Base-by-base conservation (phyloP, 2,888 invertebrate genomes). In the Boloria euphrosyne region DNA sequence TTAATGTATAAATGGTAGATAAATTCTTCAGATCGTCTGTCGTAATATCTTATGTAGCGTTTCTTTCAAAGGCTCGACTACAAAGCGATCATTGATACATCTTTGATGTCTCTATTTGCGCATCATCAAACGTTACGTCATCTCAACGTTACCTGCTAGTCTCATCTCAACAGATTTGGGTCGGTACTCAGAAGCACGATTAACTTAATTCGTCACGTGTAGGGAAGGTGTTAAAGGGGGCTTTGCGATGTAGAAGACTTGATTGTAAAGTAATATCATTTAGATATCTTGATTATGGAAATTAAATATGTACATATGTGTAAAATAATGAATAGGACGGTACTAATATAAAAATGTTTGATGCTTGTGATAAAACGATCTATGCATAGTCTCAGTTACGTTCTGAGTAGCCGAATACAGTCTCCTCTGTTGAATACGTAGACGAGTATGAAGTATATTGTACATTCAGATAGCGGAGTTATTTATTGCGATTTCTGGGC, bases 401-500 rank as follows among this genome's bases (percentile, higher is more conserved):
- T 38, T 38, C 31, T 7, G 7, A 38, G 7, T 38, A 38, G 31
- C 7, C 31, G 7, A 38, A 38, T 1, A 10, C 31, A 38, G 31
- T 31, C 31, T 7, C 7, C 10, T 38, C 31, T 38, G 31, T 38
- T 38, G 7, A 31, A 10, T 38, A 38, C 31, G 7, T 38, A 38
- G 31, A 38, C 2, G 31, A 38, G 31, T 10, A 38, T 38, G 7
- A 7, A 38, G 31, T 38, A 38, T 10, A 2, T 10, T 31, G 50
- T 50, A 57, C 51, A 55, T 43, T 43, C 43, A 64, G 57, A 64
- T 51, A 64, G 51, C 50, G 27, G n/a, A 14, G 51, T 62, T 38
- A 49, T 62, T 62, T 62, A 62, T 62, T 62, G 55, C 62, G 55
- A 62, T 55, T 49, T 18, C 55, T 16, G 47, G 27, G 58, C 64